Percentiles rank a stretch among this genome's conserved stretches.
phyloP scores from a whole-genome alignment of 2,888 invertebrate genomes.

The Rotaria magnacalcarata region DNA sequence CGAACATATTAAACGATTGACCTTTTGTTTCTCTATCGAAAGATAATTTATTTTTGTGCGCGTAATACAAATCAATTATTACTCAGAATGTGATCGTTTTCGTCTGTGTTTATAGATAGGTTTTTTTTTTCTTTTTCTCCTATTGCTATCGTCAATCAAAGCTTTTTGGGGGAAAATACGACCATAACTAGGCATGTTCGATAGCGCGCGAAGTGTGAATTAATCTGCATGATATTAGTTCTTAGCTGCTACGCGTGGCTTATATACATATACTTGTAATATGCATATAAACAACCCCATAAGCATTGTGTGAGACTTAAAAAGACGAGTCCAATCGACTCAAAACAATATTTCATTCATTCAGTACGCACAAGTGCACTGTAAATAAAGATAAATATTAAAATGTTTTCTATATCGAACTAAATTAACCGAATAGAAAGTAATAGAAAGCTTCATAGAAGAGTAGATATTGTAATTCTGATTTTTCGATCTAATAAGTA shows the following conservation, averaged over 20 bases:
- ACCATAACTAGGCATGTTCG: not conserved
- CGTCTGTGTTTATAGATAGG: not conserved
- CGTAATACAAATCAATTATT: not conserved
- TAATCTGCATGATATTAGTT: slow-evolving; percentile 18
- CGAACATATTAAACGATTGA: not conserved
- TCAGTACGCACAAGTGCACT: not conserved
- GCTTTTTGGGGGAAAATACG: not conserved
- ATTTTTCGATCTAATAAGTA: not conserved
- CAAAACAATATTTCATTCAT: not conserved
- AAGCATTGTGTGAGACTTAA: not conserved
- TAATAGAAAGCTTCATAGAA: not conserved
- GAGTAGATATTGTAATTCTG: not conserved
- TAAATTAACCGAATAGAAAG: not conserved
- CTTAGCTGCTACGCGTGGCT: not conserved
- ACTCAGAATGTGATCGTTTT: not conserved
- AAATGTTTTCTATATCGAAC: not conserved
- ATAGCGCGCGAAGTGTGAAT: slow-evolving; percentile 14
- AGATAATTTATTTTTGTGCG: not conserved
- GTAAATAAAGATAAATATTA: not conserved
- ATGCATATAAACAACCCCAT: not conserved
- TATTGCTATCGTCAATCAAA: not conserved
- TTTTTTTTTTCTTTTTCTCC: not conserved
- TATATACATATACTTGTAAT: not conserved
- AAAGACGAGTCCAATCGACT: not conserved
- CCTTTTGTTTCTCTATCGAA: not conserved